Percentiles rank a stretch among this genome's conserved stretches.
Conservation (phyloP, 2,888 invertebrate species). For the Zygogramma bicolorata region DNA sequence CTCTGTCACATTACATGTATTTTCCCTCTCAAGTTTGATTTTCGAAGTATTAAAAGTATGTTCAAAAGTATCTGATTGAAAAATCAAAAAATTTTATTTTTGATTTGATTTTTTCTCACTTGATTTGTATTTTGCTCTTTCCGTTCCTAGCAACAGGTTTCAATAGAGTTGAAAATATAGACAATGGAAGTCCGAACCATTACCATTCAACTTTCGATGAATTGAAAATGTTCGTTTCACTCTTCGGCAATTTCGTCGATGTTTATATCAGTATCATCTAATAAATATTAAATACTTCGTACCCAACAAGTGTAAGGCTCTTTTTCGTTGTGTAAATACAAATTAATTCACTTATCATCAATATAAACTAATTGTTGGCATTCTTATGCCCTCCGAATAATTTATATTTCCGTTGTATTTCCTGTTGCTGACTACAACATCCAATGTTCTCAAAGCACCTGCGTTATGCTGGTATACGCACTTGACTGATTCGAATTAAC, state of each 20-base stretch:
- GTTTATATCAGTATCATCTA: background rate
- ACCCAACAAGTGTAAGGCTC: background rate
- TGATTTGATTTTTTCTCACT: too few species aligned
- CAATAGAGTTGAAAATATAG: too few species aligned
- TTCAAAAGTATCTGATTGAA: too few species aligned
- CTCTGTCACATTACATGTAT: too few species aligned
- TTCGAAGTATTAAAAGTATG: too few species aligned
- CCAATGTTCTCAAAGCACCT: background rate
- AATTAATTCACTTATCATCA: background rate
- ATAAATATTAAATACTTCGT: background rate
- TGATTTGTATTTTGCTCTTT: too few species aligned
- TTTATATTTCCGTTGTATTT: slow-evolving; percentile 7
- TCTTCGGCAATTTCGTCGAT: background rate
- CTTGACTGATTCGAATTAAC: background rate
- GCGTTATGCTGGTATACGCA: background rate
- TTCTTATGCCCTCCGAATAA: background rate
- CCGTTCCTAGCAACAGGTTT: too few species aligned
- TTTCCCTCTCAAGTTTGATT: too few species aligned
- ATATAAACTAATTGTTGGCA: background rate
- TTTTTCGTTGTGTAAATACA: background rate
- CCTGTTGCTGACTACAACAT: background rate
- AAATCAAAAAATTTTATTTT: too few species aligned
- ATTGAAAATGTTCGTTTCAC: too few species aligned
- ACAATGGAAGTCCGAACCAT: too few species aligned
- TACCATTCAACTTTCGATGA: too few species aligned